These are phyloP conservation scores for Acromyrmex echinatior DNA, from an alignment of 1,140 invertebrate species.

Conservation along the genomic window DNA sequence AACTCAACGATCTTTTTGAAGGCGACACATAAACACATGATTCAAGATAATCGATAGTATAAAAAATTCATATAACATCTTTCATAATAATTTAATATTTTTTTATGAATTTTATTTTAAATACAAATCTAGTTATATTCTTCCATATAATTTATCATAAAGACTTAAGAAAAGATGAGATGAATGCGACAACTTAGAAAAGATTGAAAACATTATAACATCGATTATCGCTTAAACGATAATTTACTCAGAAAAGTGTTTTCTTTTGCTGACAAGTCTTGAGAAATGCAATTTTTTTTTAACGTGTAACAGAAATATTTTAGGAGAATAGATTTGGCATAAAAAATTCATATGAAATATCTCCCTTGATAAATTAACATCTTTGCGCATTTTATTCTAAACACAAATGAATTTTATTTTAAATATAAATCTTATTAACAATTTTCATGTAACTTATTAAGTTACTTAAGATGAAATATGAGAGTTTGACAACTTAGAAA, in stretches of 20 bases:
- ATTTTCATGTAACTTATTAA: neutral
- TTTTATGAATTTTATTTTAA: neutral
- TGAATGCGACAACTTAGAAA: neutral
- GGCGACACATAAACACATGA: no score
- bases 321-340: neutral
- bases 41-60: neutral
- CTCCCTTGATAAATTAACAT: no score
- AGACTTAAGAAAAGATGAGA: neutral
- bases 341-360: neutral
- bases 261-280: neutral
- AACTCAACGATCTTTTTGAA: neutral
- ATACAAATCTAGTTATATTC: neutral
- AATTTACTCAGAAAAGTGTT: conserved; percentile 16
- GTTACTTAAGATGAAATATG: neutral
- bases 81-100: neutral
- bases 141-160: neutral
- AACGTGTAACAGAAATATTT: neutral
- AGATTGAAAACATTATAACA: neutral
- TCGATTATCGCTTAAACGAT: conserved; percentile 34
- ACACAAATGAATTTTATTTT: neutral
- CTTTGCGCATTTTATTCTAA: neutral
- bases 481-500: neutral
- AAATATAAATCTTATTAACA: neutral
- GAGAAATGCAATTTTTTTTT: neutral
- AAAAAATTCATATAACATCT: neutral